Conservation (phyloP, 2,888 invertebrate genomes). For the Eudasyphora cyanicolor region DNA sequence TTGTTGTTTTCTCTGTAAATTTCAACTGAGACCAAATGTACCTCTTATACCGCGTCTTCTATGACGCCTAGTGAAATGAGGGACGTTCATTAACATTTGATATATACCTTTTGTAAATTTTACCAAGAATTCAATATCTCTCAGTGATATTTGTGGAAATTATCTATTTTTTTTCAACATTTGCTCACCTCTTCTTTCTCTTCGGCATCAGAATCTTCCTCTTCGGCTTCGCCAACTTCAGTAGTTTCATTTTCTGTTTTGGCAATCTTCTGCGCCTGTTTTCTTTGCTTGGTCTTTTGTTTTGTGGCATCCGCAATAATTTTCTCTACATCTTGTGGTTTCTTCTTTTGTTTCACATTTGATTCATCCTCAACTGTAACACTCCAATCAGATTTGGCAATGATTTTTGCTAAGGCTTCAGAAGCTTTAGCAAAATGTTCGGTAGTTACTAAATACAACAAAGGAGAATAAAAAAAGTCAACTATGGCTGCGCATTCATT, state of each 20-base stretch:
- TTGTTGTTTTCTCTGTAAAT: too few relatives aligned
- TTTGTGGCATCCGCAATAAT: conserved; percentile 72
- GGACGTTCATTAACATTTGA: too few relatives aligned
- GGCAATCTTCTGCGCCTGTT: conserved; percentile 38
- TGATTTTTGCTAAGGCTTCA: conserved; percentile 79
- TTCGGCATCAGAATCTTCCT: conserved; percentile 42
- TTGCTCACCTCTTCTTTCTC: conserved; percentile 59
- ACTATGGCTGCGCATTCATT: background rate
- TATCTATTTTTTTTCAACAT: too few relatives aligned
- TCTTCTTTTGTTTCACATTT: conserved; percentile 67
- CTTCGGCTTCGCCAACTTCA: conserved; percentile 42
- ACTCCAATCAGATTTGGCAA: conserved; percentile 82
- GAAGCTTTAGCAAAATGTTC: conserved; percentile 80
- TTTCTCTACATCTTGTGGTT: conserved; percentile 70
- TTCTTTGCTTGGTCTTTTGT: conserved; percentile 70
- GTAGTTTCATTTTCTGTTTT: conserved; percentile 16
- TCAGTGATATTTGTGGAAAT: too few relatives aligned
- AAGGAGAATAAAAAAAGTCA: background rate
- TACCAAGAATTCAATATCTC: too few relatives aligned
- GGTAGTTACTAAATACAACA: conserved; percentile 72
- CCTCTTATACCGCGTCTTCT: too few relatives aligned
- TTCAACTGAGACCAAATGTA: too few relatives aligned
- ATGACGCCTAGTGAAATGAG: too few relatives aligned
- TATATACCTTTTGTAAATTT: too few relatives aligned
- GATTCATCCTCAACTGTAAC: conserved; percentile 74